Conservation (phyloP, 1,140 invertebrate species). For the Dreissena rostriformis region DNA sequence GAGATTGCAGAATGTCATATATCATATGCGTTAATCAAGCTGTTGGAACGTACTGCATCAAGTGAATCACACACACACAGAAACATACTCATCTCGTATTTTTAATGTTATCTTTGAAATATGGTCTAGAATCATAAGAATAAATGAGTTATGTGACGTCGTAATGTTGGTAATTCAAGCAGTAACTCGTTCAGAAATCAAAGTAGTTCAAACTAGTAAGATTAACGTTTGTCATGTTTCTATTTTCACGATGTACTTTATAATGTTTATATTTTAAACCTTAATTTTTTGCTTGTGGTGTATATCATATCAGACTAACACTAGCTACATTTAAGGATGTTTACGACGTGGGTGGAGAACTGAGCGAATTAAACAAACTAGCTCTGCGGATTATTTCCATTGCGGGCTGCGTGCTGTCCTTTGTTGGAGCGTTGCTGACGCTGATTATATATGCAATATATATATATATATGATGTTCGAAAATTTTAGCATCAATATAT, state of each 20-base stretch:
- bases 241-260: slow-evolving; percentile 19
- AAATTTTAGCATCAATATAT: no score
- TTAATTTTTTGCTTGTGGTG: no score
- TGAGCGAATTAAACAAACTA: slow-evolving; percentile 69
- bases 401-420: slow-evolving; percentile 82
- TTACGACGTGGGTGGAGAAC: slow-evolving; percentile 55
- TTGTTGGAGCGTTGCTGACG: slow-evolving; percentile 81
- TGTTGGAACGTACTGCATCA: no score
- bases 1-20: slow-evolving; percentile 12
- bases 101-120: no score
- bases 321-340: slow-evolving; percentile 69
- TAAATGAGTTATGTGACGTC: background rate
- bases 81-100: no score
- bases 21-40: no score
- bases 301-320: no score
- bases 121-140: background rate
- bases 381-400: slow-evolving; percentile 82
- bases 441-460: slow-evolving; percentile 83
- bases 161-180: background rate
- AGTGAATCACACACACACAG: no score
- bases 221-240: no score
- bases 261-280: no score
- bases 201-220: no score
- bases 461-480: slow-evolving; percentile 74
- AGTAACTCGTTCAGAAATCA: no score